Evolutionary conservation across 2,113 vertebrate species (phyloP).

Genomic region (Tachycineta bicolor): DNA sequence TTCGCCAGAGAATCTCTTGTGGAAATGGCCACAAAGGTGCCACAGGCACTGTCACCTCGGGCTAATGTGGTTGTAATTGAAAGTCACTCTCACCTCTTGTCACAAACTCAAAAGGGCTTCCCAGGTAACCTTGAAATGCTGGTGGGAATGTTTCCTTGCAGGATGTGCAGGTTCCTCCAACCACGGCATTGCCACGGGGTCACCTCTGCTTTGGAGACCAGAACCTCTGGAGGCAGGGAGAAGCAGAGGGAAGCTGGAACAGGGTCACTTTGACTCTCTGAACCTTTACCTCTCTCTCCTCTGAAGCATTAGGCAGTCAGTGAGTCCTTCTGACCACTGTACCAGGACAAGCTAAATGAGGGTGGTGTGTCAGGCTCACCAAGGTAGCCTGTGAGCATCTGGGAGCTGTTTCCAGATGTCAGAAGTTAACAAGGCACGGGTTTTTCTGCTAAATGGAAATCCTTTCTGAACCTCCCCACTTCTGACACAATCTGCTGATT

Average conservation of each 20-base stretch:
- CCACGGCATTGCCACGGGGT: not conserved
- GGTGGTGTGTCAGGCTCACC: not conserved
- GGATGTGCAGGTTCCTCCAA: not conserved
- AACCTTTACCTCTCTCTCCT: not conserved
- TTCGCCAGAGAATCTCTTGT: not conserved
- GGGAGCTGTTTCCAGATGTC: not conserved
- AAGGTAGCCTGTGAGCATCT: not conserved
- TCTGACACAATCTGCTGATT: constrained; percentile 11
- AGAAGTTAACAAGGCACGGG: constrained; percentile 10
- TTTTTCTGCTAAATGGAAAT: constrained; percentile 15
- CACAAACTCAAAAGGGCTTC: not conserved
- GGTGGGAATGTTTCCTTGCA: not conserved
- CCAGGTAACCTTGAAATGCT: not conserved
- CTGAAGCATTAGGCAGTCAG: not conserved
- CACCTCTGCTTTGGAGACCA: not conserved
- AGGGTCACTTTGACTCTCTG: not conserved
- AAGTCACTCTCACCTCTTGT: not conserved
- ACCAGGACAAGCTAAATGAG: not conserved
- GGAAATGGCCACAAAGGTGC: not conserved
- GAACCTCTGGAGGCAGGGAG: not conserved
- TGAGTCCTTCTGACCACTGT: not conserved
- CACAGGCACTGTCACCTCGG: not conserved
- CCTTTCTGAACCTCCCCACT: not conserved
- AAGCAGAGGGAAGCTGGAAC: not conserved
- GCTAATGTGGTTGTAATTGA: not conserved